Conservation (phyloP, 2,888 invertebrate species). For the Deroplatys truncata region DNA sequence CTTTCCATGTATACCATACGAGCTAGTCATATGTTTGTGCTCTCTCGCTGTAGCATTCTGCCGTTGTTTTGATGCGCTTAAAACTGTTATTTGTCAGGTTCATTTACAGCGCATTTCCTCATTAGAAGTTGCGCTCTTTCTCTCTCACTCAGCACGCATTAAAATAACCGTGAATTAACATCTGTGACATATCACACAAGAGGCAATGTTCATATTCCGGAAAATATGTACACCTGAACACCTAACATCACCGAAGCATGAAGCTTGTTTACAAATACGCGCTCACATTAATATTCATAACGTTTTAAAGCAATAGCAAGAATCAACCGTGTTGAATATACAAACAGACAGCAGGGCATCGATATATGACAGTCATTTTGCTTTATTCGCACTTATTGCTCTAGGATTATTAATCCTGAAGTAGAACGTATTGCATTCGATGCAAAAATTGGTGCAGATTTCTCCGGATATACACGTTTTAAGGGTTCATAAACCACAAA, state of each 20-base stretch:
- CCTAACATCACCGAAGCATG: not conserved
- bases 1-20: too few relatives aligned
- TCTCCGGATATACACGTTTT: too few relatives aligned
- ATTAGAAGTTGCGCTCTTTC: not conserved
- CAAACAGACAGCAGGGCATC: not conserved
- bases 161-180: not conserved
- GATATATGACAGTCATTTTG: too few relatives aligned
- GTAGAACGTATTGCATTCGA: too few relatives aligned
- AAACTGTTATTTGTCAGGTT: not conserved
- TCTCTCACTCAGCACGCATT: not conserved
- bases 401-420: too few relatives aligned
- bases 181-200: not conserved
- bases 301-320: not conserved
- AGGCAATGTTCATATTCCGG: not conserved
- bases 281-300: not conserved
- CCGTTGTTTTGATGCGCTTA: not conserved
- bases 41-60: not conserved
- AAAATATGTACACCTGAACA: not conserved
- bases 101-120: not conserved
- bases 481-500: too few relatives aligned
- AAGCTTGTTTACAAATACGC: too few relatives aligned
- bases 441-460: too few relatives aligned
- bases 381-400: too few relatives aligned
- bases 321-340: not conserved
- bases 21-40: too few relatives aligned